Evolutionary conservation across 1,140 invertebrate genomes (phyloP).

Genomic region (Bombus terrestris): DNA sequence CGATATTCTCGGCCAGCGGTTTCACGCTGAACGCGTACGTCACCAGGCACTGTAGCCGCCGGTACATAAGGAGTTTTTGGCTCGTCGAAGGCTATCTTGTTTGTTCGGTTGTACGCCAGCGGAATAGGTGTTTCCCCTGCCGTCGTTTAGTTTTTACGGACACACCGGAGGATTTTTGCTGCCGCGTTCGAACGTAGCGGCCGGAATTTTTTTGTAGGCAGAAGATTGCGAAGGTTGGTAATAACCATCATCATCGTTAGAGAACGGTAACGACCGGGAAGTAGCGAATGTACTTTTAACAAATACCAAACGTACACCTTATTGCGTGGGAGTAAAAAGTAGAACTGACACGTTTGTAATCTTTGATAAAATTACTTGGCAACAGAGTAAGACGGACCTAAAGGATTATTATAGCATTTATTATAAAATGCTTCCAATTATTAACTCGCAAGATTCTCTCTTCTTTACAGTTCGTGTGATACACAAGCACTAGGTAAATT

Average conservation of each 20-base stretch:
- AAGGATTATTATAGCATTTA: no score
- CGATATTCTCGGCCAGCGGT: neutral
- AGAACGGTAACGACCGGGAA: neutral
- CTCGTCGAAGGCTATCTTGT: neutral
- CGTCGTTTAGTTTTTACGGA: no score
- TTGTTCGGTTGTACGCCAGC: neutral
- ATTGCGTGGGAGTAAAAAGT: neutral
- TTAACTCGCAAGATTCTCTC: no score
- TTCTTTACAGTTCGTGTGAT: no score
- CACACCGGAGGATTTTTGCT: neutral
- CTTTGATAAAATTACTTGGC: no score
- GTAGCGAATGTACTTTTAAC: neutral
- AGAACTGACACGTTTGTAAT: neutral
- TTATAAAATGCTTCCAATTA: no score
- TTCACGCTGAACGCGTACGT: no score
- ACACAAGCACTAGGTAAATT: no score
- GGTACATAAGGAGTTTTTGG: neutral
- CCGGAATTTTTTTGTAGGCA: neutral
- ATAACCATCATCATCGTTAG: neutral
- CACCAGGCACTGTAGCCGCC: no score
- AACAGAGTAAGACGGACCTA: fast-evolving
- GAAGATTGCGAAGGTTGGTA: neutral
- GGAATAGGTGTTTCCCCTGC: no score
- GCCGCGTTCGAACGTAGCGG: neutral
- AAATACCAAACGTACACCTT: neutral